A percentile compares a stretch with the other conserved stretches of the same genome.
Conservation (phyloP, 2,888 invertebrate genomes). For the Malthinus seriepunctatus region DNA sequence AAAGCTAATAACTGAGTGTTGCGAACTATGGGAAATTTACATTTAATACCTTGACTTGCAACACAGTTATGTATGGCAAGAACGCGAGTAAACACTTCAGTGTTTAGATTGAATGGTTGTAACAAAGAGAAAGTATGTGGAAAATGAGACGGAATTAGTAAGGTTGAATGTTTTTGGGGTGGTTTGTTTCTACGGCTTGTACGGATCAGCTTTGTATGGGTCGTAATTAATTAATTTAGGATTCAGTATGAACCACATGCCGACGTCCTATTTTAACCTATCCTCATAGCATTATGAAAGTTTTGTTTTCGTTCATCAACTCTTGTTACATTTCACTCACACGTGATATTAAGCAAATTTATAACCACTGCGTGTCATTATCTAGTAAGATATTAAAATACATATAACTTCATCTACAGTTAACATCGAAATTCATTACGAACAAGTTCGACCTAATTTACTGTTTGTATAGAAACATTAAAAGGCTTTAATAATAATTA, state of each 20-base stretch:
- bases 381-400: neutral
- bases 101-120: constrained; percentile 17
- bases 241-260: constrained; percentile 30
- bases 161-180: constrained; percentile 15
- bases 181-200: constrained; percentile 20
- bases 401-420: too few species aligned
- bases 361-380: neutral
- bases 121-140: constrained; percentile 17
- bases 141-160: constrained; percentile 11
- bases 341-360: neutral
- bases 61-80: constrained; percentile 25
- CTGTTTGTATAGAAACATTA: too few species aligned
- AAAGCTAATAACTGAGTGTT: constrained; percentile 17
- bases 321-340: neutral
- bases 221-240: constrained; percentile 38
- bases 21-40: constrained; percentile 21
- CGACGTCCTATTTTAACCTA: constrained; percentile 26
- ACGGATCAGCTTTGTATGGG: constrained; percentile 31
- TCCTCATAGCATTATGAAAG: constrained; percentile 20
- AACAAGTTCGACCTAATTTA: neutral
- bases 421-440: neutral
- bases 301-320: constrained; percentile 19
- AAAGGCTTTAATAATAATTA: too few species aligned
- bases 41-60: constrained; percentile 26
- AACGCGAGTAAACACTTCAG: constrained; percentile 24